Percentiles rank a stretch among this genome's conserved stretches.
Conservation (phyloP, 2,888 invertebrate species). For the Cryptus armator region DNA sequence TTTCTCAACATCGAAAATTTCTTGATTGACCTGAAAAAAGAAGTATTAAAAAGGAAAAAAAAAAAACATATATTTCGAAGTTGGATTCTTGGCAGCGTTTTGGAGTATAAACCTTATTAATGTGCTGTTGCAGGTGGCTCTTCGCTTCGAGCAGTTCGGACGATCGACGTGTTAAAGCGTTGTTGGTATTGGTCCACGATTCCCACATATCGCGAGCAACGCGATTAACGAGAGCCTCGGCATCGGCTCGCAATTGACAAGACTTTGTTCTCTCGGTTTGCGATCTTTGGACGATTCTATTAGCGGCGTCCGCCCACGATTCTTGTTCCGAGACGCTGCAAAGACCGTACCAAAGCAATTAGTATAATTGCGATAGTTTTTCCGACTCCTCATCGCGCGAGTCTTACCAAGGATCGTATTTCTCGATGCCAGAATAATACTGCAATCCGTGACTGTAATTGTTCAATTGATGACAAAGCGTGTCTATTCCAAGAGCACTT, state of each 20-base stretch:
- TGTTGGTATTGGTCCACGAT: conserved; percentile 94
- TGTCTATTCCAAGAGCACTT: conserved; percentile 93
- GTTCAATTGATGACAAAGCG: conserved; percentile 94
- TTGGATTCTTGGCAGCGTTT: neutral
- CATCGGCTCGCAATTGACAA: conserved; percentile 91
- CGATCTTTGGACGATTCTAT: conserved; percentile 91
- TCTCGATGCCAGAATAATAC: conserved; percentile 95
- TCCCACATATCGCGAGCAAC: conserved; percentile 95
- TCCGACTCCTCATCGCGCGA: too few relatives aligned
- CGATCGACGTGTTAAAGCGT: conserved; percentile 91
- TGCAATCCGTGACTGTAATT: conserved; percentile 93
- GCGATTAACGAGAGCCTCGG: conserved; percentile 92
- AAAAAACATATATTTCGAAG: neutral
- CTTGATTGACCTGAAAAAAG: conserved; percentile 91
- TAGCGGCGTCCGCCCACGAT: conserved; percentile 94
- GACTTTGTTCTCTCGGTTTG: conserved; percentile 93
- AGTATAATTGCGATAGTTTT: neutral
- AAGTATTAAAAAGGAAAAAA: neutral
- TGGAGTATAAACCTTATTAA: conserved; percentile 87
- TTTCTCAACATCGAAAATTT: conserved; percentile 97
- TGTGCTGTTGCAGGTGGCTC: conserved; percentile 92
- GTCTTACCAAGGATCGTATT: conserved; percentile 91
- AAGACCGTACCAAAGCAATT: conserved; percentile 46
- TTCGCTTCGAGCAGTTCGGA: conserved; percentile 94
- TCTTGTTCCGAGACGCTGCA: conserved; percentile 91